These are phyloP conservation scores for Diaprepes abbreviatus DNA, from an alignment of 2,888 invertebrate species.

Conservation along the genomic window DNA sequence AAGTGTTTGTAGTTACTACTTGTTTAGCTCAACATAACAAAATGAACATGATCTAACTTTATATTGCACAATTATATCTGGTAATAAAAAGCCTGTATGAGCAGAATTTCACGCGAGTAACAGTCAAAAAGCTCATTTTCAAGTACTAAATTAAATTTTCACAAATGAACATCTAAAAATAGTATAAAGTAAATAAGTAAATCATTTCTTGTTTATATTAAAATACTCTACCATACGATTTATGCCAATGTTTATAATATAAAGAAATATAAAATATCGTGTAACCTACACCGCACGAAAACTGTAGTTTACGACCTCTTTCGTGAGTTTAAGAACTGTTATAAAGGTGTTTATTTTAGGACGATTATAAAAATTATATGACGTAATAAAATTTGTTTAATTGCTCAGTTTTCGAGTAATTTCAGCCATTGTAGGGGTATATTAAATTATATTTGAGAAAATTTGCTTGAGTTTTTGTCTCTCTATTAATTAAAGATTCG, in stretches of 20 bases:
- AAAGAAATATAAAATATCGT: slow-evolving; percentile 4
- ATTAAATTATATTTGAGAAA: background rate
- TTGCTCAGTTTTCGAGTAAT: slow-evolving; percentile 8
- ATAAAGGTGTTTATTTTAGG: slow-evolving; percentile 21
- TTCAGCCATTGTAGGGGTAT: background rate
- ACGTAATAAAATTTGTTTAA: slow-evolving; percentile 13
- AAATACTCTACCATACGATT: background rate
- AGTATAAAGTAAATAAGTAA: background rate
- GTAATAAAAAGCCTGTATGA: background rate
- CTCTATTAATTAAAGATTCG: too few species aligned
- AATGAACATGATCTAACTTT: too few species aligned
- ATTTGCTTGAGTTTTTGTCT: too few species aligned
- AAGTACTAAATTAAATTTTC: background rate
- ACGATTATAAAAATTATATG: slow-evolving; percentile 24
- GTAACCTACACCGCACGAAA: slow-evolving; percentile 8
- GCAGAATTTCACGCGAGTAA: background rate
- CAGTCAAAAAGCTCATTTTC: background rate
- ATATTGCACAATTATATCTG: background rate
- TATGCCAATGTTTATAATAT: slow-evolving; percentile 3
- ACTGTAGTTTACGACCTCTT: background rate
- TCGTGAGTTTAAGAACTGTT: background rate
- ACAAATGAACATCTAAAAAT: background rate
- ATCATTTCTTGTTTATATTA: background rate
- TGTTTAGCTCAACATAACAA: too few species aligned
- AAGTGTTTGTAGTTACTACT: too few species aligned